A percentile compares a stretch with the other conserved stretches of the same genome.
phyloP scores from a whole-genome alignment of 2,888 invertebrate genomes.

The Glomeris marginata region DNA sequence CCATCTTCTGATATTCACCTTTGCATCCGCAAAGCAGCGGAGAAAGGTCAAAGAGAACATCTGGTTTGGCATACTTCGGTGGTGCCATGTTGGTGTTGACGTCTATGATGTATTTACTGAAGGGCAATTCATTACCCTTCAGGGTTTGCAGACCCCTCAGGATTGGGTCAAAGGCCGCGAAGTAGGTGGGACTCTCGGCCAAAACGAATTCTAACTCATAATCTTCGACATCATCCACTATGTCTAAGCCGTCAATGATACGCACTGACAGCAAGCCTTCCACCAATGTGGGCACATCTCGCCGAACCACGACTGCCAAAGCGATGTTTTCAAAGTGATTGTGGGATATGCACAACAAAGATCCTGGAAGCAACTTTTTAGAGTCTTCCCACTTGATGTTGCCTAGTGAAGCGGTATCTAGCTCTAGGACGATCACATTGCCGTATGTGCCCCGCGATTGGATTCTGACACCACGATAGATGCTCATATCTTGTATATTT shows the following conservation, averaged over 20 bases:
- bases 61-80: conserved; percentile 32
- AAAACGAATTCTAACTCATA: conserved; percentile 38
- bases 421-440: conserved; percentile 18
- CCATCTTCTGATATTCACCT: background rate
- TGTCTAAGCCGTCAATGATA: conserved; percentile 16
- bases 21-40: background rate
- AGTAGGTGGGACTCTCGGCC: conserved; percentile 63
- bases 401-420: conserved; percentile 12
- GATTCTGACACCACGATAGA: conserved; percentile 24
- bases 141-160: conserved; percentile 49
- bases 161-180: conserved; percentile 65
- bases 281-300: conserved; percentile 36
- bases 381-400: conserved; percentile 32
- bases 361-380: conserved; percentile 52
- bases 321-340: conserved; percentile 51
- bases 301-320: conserved; percentile 50
- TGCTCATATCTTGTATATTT: conserved; percentile 17
- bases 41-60: conserved; percentile 8
- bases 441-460: conserved; percentile 20
- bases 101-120: conserved; percentile 50
- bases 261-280: conserved; percentile 40
- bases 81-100: conserved; percentile 25
- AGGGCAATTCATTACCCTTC: conserved; percentile 42
- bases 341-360: conserved; percentile 52
- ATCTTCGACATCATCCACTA: conserved; percentile 11